Evolutionary conservation across 2,797 vertebrate genomes (phyloP), one percentile per base, ranked within the genome.

Genomic region (Anas acuta): DNA sequence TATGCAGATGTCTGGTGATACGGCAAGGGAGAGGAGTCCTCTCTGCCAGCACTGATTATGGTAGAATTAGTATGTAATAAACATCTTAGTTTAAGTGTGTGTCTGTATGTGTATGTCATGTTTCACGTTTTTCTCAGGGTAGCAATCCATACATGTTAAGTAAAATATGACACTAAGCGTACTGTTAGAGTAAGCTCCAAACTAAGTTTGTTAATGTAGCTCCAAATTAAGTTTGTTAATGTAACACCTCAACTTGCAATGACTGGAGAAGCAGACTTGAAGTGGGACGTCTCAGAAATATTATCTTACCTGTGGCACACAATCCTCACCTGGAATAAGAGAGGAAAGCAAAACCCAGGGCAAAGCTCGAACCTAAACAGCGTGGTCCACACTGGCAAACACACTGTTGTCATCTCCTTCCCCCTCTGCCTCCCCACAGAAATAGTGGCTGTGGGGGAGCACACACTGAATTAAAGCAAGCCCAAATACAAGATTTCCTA

Each of bases 41-140:
- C 79, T 94, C 64, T 79, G 51, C 77, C 69, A 70, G 49, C 49
- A 56, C 57, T 66, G 47, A 66, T 79, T 77, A 81, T 79, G 76
- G 65, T 88, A 84, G 93, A 89, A 90, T 70, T 61, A 93, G 77
- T 32, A 75, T 82, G 84, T 73, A 97, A 95, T 95, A 96, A 96
- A 96, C 49, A 84, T 64, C 69, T 95, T n/a, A 79, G 92, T 92
- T 89, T 73, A 91, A 84, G 30, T 21, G 73, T 58, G 71, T 61
- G 4, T 39, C 39, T 28, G 3, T 30, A 20, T 41, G 35, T 70
- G 23, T 9, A 71, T 20, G 23, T 60, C 64, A 33, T 56, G 30
- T n/a, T 33, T 37, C 18, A 62, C 1, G 8, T 75, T 89, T 84
- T 77, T 66, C 39, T 87, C 45, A 25, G 58, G 53, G 87, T 39